Conservation (phyloP, 2,113 vertebrate species). For the Halcyon malimbica region DNA sequence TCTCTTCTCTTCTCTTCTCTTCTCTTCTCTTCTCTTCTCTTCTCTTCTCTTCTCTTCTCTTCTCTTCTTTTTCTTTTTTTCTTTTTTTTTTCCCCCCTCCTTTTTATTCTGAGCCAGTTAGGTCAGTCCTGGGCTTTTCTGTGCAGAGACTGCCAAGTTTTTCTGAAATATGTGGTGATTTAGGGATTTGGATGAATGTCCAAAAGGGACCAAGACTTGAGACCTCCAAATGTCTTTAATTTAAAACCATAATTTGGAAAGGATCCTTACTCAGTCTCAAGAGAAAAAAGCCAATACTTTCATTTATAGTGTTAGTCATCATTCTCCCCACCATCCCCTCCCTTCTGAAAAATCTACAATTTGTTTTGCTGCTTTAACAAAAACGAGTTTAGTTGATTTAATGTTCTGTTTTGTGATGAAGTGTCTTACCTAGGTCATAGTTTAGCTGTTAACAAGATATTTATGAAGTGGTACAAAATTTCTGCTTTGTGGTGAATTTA, state of each 20-base stretch:
- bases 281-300: background rate
- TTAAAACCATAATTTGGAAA: constrained; percentile 34
- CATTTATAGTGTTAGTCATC: background rate
- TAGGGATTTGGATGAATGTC: background rate
- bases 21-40: no score
- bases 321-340: background rate
- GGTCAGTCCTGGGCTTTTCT: background rate
- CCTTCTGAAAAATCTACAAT: background rate
- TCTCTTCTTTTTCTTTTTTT: no score
- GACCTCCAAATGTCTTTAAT: constrained; percentile 32
- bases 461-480: constrained; percentile 55
- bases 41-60: no score
- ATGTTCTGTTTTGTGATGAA: constrained; percentile 20
- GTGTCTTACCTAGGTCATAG: constrained; percentile 27
- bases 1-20: no score
- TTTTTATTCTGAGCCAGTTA: background rate
- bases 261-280: background rate
- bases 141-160: background rate
- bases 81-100: no score
- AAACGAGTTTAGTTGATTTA: constrained; percentile 20
- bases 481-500: constrained; percentile 3
- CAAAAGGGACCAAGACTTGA: background rate
- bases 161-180: background rate
- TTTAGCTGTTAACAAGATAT: constrained; percentile 26
- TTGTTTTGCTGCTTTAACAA: constrained; percentile 25